These are phyloP conservation scores for Todus mexicanus DNA, from an alignment of 2,797 vertebrate species.

Conservation along the genomic window DNA sequence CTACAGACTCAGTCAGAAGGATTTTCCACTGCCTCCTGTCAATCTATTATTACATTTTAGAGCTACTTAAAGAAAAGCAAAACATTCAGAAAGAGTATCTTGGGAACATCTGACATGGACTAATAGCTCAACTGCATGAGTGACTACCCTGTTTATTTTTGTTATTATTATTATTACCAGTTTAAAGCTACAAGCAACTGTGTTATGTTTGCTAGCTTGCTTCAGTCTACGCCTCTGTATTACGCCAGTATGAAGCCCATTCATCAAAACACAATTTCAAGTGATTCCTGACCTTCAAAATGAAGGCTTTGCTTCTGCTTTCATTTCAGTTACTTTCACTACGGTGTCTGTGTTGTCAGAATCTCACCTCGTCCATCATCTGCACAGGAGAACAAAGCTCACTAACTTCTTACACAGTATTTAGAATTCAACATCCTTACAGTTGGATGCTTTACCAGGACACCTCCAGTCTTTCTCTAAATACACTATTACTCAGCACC, in stretches of 20 bases:
- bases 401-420: neutral
- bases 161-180: neutral
- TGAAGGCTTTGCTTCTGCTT: conserved; percentile 27
- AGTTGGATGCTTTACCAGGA: neutral
- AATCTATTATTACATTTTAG: neutral
- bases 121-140: neutral
- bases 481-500: neutral
- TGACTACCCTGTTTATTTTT: neutral
- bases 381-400: neutral
- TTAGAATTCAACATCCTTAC: neutral
- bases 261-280: conserved; percentile 47
- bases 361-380: conserved; percentile 3
- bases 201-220: neutral
- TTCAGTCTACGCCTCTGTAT: neutral
- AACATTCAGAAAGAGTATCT: neutral
- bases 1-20: neutral
- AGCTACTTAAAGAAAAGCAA: neutral
- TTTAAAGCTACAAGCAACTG: neutral
- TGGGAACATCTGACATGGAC: neutral
- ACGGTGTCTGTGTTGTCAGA: neutral
- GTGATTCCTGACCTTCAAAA: conserved; percentile 52
- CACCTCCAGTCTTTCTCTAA: neutral
- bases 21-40: neutral
- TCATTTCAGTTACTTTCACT: conserved; percentile 12
- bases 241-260: conserved; percentile 1